Evolutionary conservation across 2,888 invertebrate species (phyloP).

Genomic region (Cataglyphis livida): DNA sequence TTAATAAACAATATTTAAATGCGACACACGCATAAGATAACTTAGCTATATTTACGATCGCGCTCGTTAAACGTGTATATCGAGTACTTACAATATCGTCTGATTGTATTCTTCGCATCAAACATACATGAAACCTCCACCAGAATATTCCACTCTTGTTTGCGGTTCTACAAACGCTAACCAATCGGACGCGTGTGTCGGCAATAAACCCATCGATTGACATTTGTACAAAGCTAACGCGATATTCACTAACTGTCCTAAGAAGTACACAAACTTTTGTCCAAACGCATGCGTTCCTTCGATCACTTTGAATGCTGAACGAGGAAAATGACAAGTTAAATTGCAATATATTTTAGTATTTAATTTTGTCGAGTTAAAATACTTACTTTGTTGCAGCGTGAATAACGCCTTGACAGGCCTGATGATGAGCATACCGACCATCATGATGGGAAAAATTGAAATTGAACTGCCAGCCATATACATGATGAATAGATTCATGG

Average conservation of each 20-base stretch:
- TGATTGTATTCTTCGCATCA: slow-evolving; percentile 68
- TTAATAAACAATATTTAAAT: slow-evolving; percentile 61
- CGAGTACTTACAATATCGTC: slow-evolving; percentile 19
- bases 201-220: slow-evolving; percentile 98
- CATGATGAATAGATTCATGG: slow-evolving; percentile 99
- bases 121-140: slow-evolving; percentile 89
- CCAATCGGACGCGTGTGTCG: slow-evolving; percentile 99
- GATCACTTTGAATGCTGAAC: slow-evolving; percentile 94
- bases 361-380: slow-evolving; percentile 1
- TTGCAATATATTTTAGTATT: not conserved
- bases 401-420: slow-evolving; percentile 98
- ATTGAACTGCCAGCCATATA: slow-evolving; percentile 99
- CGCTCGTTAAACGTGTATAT: not conserved
- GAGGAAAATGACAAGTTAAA: slow-evolving; percentile 36
- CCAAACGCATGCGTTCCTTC: slow-evolving; percentile 96
- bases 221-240: slow-evolving; percentile 98
- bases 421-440: slow-evolving; percentile 99
- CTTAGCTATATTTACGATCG: slow-evolving; percentile 37
- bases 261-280: slow-evolving; percentile 96
- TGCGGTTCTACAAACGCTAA: slow-evolving; percentile 98
- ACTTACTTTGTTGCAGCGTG: slow-evolving; percentile 90
- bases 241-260: slow-evolving; percentile 97
- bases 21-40: slow-evolving; percentile 44
- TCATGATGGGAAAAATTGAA: slow-evolving; percentile 99
- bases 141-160: slow-evolving; percentile 93